Base-by-base conservation (phyloP, 2,888 invertebrate genomes). In the Trichopria drosophilae region DNA sequence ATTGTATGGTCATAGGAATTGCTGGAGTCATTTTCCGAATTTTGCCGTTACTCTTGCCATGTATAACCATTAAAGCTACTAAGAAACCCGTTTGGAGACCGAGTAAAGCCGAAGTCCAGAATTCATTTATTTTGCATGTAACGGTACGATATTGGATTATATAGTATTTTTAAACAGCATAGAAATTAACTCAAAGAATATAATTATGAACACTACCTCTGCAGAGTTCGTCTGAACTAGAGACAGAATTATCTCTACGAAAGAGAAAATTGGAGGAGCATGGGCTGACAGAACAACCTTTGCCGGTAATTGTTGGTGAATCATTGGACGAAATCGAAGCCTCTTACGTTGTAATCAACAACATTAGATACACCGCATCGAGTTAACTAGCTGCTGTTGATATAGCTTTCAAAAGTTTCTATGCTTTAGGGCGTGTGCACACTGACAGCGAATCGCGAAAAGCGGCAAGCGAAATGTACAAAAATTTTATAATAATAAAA, bases 41-140 rank as follows among this genome's bases (percentile, higher is more conserved):
- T 18, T 28, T 48, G 4, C 48, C 48, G 9, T 36, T 48, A 12
- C 10, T 48, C 2, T 20, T 48, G 9, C 48, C 41, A 9, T 18
- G 12, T 2, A 24, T n/a, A 24, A 32, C 48, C 9, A 28, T 48
- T 4, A 40, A 48, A 35, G 1, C 34, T 10, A n/a, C 23, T 10
- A 35, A 35, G 34, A 52, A 20, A 20, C 3, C 6, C 5, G 5
- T 23, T 15, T 52, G 24, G 13, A 34, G 44, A 20, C 23, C 42
- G 10, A 56, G 52, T 20, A 56, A 45, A 46, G 36, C 19, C 6
- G 53, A 56, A 34, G 44, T 48, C 1, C 56, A 56, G 15, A 34
- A 43, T 32, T 42, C 35, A 4, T 57, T 57, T 51, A 16, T 53
- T 18, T 40, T 53, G 13, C 36, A 53, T 35, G 51, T 51, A 19